Evolutionary conservation across 2,888 invertebrate species (phyloP), one percentile per base, ranked within the genome.

Genomic region (Danaus chrysippus): DNA sequence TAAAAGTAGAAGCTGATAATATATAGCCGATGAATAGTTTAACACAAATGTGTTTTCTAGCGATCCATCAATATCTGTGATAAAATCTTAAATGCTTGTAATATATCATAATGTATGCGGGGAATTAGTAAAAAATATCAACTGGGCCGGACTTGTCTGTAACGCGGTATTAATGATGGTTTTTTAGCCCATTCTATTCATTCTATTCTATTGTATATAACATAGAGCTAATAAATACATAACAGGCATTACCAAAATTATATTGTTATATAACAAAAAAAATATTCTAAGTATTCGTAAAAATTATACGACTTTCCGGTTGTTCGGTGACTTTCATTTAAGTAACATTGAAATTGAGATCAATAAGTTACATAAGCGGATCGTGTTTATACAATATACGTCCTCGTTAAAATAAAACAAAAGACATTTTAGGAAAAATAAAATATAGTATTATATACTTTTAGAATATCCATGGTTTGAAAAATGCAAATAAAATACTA

Each of bases 51-150:
- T 59, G 52, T 60, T 79, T 80, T 78, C 80, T 79, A 68, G 69
- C 63, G 60, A 71, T 72, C 76, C 78, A 82, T 82, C 78, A 81
- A 79, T 79, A 83, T 78, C 69, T 77, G 70, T 79, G 87, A 87
- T 87, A 64, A 76, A 81, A 86, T 88, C 86, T 81, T 84, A 88
- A 87, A 85, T 82, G 83, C 79, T 83, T 79, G 84, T 88, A 86
- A 87, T 86, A 76, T 82, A 73, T 78, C 74, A 75, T 87, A 87
- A 86, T 85, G 77, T 83, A 83, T 86, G 79, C 80, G 74, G 69
- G 76, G 71, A 74, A 77, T 75, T 70, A 71, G 71, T 74, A 83
- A 81, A 86, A 86, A 84, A 76, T 63, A 65, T 65, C 65, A 66
- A 68, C 72, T 42, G 43, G 58, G 62, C 62, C 44, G 53, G 13